Evolutionary conservation across 2,888 invertebrate genomes (phyloP).

Genomic region (Hydraecia micacea): DNA sequence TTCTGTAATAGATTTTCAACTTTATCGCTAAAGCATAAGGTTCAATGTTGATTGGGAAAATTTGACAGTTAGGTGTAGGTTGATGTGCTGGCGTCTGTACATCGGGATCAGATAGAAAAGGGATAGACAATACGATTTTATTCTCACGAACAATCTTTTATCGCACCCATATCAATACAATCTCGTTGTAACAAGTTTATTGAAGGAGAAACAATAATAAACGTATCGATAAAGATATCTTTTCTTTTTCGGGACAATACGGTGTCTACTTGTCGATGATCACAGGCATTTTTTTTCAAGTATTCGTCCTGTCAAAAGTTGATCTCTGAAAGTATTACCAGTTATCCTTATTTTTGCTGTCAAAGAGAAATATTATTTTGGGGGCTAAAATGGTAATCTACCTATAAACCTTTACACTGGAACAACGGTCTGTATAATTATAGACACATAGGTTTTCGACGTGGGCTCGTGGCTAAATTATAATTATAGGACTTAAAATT

Average conservation of each 20-base stretch:
- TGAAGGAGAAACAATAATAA: constrained; percentile 38
- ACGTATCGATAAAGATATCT: constrained; percentile 43
- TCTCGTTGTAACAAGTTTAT: constrained; percentile 44
- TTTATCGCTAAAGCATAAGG: too few relatives aligned
- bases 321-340: not conserved
- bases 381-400: not conserved
- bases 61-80: too few relatives aligned
- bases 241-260: not conserved
- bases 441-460: too few relatives aligned
- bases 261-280: constrained; percentile 12
- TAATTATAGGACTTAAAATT: too few relatives aligned
- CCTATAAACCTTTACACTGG: not conserved
- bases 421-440: not conserved
- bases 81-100: too few relatives aligned
- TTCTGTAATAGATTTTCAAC: too few relatives aligned
- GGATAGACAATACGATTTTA: constrained; percentile 29
- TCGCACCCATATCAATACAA: constrained; percentile 46
- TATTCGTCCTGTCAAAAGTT: not conserved
- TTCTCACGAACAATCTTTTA: constrained; percentile 40
- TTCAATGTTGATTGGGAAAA: too few relatives aligned
- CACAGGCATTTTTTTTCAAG: constrained; percentile 4
- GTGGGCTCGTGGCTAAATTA: too few relatives aligned
- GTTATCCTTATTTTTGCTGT: not conserved
- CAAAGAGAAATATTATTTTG: not conserved
- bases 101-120: constrained; percentile 16